A percentile compares a stretch with the other conserved stretches of the same genome.
These are phyloP conservation scores for Leptonema lineaticorne DNA, from an alignment of 1,140 invertebrate genomes.

Conservation along the genomic window DNA sequence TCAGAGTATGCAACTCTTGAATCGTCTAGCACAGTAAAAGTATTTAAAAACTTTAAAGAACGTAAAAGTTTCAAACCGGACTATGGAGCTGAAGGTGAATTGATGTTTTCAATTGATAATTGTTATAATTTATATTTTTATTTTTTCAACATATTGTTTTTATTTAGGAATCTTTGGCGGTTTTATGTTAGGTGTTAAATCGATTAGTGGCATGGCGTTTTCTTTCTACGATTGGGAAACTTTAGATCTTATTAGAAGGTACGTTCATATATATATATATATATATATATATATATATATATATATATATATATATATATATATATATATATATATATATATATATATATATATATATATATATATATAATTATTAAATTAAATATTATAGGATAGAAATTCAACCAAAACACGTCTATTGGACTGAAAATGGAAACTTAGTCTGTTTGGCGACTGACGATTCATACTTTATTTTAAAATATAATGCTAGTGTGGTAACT, in stretches of 20 bases:
- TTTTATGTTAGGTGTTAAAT: conserved; percentile 90
- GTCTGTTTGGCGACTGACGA: conserved; percentile 95
- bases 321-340: conserved; percentile 1
- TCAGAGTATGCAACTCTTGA: conserved; percentile 94
- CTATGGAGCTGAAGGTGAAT: conserved; percentile 86
- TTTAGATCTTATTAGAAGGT: conserved; percentile 82
- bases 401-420: conserved; percentile 90
- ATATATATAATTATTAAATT: no score
- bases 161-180: conserved; percentile 97
- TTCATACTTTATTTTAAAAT: conserved; percentile 93
- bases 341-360: conserved; percentile 9
- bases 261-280: not conserved
- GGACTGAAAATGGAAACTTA: conserved; percentile 95
- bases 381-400: conserved; percentile 81
- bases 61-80: conserved; percentile 94
- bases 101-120: not conserved
- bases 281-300: not conserved
- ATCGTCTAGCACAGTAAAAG: conserved; percentile 84
- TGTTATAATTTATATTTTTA: conserved; percentile 28
- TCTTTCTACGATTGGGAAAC: conserved; percentile 99
- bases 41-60: conserved; percentile 99
- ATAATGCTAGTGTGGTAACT: conserved; percentile 76
- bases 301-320: not conserved
- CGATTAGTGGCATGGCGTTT: conserved; percentile 87
- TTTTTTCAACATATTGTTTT: conserved; percentile 36